phyloP scores from a whole-genome alignment of 1,140 invertebrate species.

The Zaprionus nigranus region DNA sequence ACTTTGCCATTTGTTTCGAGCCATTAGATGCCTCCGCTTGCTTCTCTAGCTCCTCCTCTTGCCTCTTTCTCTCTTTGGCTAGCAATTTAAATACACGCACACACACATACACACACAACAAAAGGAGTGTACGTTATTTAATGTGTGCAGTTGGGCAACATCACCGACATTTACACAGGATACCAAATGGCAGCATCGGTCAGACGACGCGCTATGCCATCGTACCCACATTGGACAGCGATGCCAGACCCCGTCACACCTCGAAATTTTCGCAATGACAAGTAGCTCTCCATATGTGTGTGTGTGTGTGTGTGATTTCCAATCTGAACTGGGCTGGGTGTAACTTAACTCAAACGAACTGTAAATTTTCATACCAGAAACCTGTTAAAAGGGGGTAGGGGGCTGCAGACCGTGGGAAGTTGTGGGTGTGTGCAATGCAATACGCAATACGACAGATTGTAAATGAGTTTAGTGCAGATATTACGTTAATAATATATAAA shows the following conservation, averaged over 20 bases:
- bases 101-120: slow-evolving; percentile 7
- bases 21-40: slow-evolving; percentile 69
- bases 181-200: not conserved
- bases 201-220: not conserved
- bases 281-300: slow-evolving; percentile 49
- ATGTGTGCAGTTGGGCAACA: not conserved
- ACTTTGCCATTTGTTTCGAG: slow-evolving; percentile 81
- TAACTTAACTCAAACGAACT: slow-evolving; percentile 8
- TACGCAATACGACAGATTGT: not conserved
- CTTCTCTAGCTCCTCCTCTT: not conserved
- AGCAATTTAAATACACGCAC: slow-evolving; percentile 70
- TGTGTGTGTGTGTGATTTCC: slow-evolving; percentile 42
- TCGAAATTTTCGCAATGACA: slow-evolving; percentile 65
- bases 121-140: slow-evolving; percentile 4
- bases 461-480: not conserved
- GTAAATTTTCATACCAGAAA: not conserved
- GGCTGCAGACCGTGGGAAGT: slow-evolving; percentile 39
- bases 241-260: slow-evolving; percentile 5
- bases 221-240: not conserved
- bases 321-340: slow-evolving; percentile 33
- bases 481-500: too few species aligned
- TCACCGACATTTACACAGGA: slow-evolving; percentile 7
- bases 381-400: not conserved
- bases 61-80: slow-evolving; percentile 69
- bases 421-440: slow-evolving; percentile 26